Conservation (phyloP, 2,888 invertebrate species). For the Girardia tigrina region DNA sequence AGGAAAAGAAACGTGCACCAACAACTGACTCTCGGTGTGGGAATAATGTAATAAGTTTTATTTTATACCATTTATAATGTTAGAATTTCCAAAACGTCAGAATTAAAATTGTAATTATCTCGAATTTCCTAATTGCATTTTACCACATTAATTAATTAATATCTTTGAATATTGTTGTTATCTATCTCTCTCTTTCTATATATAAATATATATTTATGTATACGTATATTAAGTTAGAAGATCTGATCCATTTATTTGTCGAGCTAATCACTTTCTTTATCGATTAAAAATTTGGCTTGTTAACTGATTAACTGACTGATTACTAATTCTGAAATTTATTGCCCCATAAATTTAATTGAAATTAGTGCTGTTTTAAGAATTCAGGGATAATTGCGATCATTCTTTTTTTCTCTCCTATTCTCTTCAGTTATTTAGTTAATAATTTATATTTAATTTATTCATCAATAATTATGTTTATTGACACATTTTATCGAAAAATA, state of each 20-base stretch:
- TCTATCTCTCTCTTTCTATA: too few species aligned
- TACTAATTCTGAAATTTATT: conserved; percentile 18
- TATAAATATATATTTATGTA: not conserved
- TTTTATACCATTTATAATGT: too few species aligned
- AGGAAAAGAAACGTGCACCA: too few species aligned
- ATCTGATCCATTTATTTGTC: not conserved
- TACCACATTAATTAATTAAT: not conserved
- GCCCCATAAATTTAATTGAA: conserved; percentile 23
- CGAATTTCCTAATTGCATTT: not conserved
- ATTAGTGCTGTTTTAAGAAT: conserved; percentile 12
- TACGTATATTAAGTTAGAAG: not conserved
- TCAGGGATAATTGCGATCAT: conserved; percentile 5
- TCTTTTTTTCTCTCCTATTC: too few species aligned
- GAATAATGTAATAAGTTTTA: too few species aligned
- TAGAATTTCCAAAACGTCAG: not conserved
- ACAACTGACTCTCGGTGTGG: too few species aligned
- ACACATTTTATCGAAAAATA: too few species aligned
- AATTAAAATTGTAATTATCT: not conserved
- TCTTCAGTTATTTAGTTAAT: too few species aligned
- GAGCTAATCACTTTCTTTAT: conserved; percentile 17
- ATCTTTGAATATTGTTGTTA: not conserved
- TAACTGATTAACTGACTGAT: conserved; percentile 5
- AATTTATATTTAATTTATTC: too few species aligned
- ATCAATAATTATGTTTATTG: too few species aligned
- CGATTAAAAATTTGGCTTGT: conserved; percentile 11